Percentiles rank a stretch among this genome's conserved stretches.
Conservation (phyloP, 2,797 vertebrate species). For the Fistularia commersonii region DNA sequence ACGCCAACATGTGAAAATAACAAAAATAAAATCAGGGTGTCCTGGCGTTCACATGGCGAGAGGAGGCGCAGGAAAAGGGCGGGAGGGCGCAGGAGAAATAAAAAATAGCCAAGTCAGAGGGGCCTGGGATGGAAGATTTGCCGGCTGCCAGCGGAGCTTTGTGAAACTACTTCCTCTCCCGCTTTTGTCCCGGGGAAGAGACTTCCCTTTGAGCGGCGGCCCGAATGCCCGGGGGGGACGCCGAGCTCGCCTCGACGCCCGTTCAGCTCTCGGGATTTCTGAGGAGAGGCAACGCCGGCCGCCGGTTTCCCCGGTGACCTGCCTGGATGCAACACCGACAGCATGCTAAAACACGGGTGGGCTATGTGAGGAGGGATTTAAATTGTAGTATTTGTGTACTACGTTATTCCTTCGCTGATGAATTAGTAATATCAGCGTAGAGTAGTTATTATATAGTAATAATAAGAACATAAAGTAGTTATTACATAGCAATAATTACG, state of each 20-base stretch:
- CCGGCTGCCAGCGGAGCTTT: conserved; percentile 60
- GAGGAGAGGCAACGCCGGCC: conserved; percentile 45
- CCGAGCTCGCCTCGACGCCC: conserved; percentile 55
- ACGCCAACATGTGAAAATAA: no score
- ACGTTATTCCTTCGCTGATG: no score
- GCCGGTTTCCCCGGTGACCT: conserved; percentile 67
- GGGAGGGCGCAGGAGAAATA: conserved; percentile 24
- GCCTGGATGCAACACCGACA: conserved; percentile 38
- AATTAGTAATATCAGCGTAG: no score
- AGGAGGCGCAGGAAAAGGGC: conserved; percentile 25
- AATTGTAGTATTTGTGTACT: no score
- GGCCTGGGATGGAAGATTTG: conserved; percentile 63
- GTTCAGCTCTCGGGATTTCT: conserved; percentile 57
- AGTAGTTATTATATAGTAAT: no score
- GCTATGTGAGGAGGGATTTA: no score
- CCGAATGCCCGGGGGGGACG: conserved; percentile 63
- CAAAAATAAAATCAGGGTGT: no score
- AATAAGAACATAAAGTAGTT: no score
- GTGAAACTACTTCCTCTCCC: conserved; percentile 73
- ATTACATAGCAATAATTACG: no score
- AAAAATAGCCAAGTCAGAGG: conserved; percentile 46
- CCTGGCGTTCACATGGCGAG: no score
- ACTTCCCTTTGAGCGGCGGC: conserved; percentile 52
- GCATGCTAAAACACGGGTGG: conserved; percentile 26
- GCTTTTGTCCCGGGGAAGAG: conserved; percentile 35